phyloP scores from a whole-genome alignment of 2,113 vertebrate species.

The Willisornis vidua region DNA sequence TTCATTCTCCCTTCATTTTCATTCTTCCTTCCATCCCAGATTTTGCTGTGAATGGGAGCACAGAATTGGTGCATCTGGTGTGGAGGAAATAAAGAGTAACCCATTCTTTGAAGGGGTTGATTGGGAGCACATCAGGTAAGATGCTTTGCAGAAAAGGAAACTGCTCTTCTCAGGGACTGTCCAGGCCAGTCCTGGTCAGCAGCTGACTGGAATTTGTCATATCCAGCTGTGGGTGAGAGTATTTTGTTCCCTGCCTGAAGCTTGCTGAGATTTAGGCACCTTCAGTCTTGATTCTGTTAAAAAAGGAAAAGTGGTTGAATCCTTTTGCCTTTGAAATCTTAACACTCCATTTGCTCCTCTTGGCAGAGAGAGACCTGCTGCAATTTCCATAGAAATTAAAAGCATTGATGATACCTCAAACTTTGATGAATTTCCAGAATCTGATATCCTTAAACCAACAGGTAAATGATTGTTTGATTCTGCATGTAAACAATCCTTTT shows the following conservation, averaged over 20 bases:
- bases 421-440: constrained; percentile 98
- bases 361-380: constrained; percentile 93
- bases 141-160: background rate
- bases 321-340: background rate
- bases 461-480: constrained; percentile 68
- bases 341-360: constrained; percentile 32
- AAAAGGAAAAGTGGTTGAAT: background rate
- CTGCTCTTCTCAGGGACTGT: background rate
- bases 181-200: background rate
- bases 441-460: constrained; percentile 95
- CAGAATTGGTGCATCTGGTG: constrained; percentile 88
- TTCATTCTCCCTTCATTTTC: constrained; percentile 61
- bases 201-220: background rate
- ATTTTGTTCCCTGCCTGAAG: background rate
- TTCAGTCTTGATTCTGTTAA: background rate
- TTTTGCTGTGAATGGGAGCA: constrained; percentile 98
- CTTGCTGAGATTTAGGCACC: background rate
- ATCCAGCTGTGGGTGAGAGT: background rate
- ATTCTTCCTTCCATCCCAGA: constrained; percentile 78
- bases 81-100: constrained; percentile 96
- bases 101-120: constrained; percentile 98
- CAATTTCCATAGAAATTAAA: constrained; percentile 97
- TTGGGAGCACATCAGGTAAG: constrained; percentile 98
- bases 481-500: background rate
- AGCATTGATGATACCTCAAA: constrained; percentile 99